Evolutionary conservation across 2,888 invertebrate species (phyloP), one percentile per base, ranked within the genome.

Genomic region (Blera fallax): DNA sequence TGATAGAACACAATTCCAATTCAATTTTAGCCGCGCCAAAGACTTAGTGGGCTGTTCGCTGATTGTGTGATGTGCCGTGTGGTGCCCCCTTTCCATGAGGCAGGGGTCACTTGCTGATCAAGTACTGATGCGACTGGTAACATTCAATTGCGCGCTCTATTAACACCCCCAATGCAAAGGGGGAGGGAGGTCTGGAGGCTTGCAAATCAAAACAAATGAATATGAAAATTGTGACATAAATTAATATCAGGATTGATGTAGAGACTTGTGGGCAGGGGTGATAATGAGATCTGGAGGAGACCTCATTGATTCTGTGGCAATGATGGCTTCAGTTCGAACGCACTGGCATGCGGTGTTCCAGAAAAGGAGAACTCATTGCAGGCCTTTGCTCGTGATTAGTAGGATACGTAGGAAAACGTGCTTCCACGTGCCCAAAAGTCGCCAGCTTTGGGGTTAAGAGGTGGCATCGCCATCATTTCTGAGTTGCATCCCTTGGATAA

Each of bases 11-110:
- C 45, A 62, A 62, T 62, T 62, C 16, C 29, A 43, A 43, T 29
- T 45, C 10, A 64, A 64, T 64, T 64, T 64, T 45, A 10, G 43
- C 45, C 18, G 34, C 64, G 48, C 48, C 48, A 65, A 65, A 65
- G 45, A 34, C 48, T 48, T 65, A 0, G 14, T 45, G 48, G n/a
- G 43, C 24, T 11, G 16, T 43, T 29, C 7, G 27, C 62, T 45
- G 64, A 64, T 65, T 65, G 48, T 21, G n/a, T 48, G 32, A 48
- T 65, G 32, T 45, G 18, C 45, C 58, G 40, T 40, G 58, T 37
- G n/a, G n/a, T 58, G n/a, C 14, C 43, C 43, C 40, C 10, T 8
- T 37, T 37, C 18, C 60, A 40, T 60, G 24, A 4, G 24, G 1
- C 27, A 27, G 60, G 60, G 37, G 60, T 60, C 43, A 16, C 11